A percentile compares a stretch with the other conserved stretches of the same genome.
These are phyloP conservation scores for Regulus satrapa DNA, from an alignment of 2,113 vertebrate genomes.

Conservation along the genomic window DNA sequence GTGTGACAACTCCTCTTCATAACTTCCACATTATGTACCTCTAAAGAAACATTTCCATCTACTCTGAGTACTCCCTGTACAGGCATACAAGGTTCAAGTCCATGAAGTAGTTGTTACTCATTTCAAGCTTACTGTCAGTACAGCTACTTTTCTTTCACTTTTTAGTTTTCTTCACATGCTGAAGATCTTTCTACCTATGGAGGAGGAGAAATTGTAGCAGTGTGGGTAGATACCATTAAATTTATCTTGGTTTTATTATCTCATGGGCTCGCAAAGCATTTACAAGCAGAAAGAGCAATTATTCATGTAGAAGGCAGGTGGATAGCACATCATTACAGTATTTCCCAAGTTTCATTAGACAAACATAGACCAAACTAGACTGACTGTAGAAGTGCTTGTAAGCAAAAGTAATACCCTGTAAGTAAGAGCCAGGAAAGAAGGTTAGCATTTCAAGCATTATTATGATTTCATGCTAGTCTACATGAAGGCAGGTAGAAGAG, in stretches of 20 bases:
- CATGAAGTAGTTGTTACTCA: background rate
- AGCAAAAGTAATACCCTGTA: background rate
- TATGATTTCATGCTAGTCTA: background rate
- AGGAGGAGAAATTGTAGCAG: background rate
- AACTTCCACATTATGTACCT: background rate
- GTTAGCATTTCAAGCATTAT: background rate
- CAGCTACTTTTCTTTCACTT: background rate
- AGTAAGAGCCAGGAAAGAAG: background rate
- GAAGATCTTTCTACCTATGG: background rate
- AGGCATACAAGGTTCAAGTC: background rate
- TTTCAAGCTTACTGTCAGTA: background rate
- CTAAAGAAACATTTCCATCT: background rate
- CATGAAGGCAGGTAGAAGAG: background rate
- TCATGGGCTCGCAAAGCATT: background rate
- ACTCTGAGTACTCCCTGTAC: background rate
- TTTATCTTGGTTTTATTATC: background rate
- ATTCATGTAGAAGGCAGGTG: background rate
- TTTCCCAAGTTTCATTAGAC: background rate
- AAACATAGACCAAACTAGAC: background rate
- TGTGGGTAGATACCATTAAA: background rate
- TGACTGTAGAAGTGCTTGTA: background rate
- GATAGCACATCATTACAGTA: background rate
- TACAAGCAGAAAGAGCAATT: background rate
- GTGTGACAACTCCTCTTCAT: background rate
- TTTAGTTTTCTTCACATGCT: background rate